Evolutionary conservation across 2,888 invertebrate genomes (phyloP).

Genomic region (Nomada goodeniana): DNA sequence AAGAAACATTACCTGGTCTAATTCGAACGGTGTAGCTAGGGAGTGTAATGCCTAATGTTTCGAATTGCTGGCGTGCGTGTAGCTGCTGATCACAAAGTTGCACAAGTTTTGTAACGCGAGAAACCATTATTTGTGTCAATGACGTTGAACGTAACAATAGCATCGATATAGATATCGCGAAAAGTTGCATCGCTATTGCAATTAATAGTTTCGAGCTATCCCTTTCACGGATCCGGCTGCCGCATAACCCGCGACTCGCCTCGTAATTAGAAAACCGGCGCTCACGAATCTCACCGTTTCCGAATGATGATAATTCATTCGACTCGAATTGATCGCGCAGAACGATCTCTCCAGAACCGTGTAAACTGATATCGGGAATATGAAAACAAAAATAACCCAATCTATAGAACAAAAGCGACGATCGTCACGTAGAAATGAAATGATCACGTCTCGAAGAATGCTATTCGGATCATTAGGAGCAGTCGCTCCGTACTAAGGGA

Average conservation of each 20-base stretch:
- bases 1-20: constrained; percentile 7
- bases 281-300: too few species aligned
- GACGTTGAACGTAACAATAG: background rate
- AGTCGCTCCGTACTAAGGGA: constrained; percentile 15
- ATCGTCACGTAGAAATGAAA: constrained; percentile 7
- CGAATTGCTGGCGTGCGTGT: constrained; percentile 1
- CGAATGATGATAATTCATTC: background rate
- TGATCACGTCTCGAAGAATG: constrained; percentile 10
- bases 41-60: constrained; percentile 7
- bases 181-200: too few species aligned
- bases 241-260: too few species aligned
- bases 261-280: too few species aligned
- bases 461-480: constrained; percentile 4
- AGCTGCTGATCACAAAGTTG: constrained; percentile 23
- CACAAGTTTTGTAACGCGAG: constrained; percentile 15
- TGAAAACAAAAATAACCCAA: background rate
- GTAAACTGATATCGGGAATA: background rate
- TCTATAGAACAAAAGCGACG: constrained; percentile 11
- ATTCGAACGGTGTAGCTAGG: constrained; percentile 45
- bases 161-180: background rate
- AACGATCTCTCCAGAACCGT: constrained; percentile 43
- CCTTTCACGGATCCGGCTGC: too few species aligned
- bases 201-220: too few species aligned
- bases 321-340: background rate
- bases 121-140: constrained; percentile 15